A percentile compares a stretch with the other conserved stretches of the same genome.
phyloP scores from a whole-genome alignment of 2,888 invertebrate genomes.

The Papilio demoleus region DNA sequence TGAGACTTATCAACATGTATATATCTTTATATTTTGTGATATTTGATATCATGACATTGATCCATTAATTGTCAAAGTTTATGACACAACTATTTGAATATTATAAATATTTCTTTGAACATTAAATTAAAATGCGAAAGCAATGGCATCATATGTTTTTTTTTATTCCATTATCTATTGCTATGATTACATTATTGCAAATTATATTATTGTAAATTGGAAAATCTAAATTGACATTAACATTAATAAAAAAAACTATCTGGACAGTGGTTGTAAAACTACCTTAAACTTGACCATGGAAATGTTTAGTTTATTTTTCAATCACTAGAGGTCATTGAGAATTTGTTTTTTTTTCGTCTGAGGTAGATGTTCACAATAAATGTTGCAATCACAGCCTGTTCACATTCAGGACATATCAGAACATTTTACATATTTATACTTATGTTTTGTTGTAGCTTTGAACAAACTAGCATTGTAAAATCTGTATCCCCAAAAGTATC shows the following conservation, averaged over 20 bases:
- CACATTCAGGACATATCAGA: conserved; percentile 57
- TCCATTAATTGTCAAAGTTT: conserved; percentile 6
- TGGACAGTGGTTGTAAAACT: background rate
- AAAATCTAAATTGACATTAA: background rate
- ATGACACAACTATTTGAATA: background rate
- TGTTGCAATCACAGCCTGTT: conserved; percentile 81
- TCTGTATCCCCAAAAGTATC: conserved; percentile 18
- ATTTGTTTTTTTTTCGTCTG: conserved; percentile 76
- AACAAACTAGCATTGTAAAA: conserved; percentile 28
- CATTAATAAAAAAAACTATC: background rate
- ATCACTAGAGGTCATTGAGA: conserved; percentile 33
- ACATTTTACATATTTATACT: conserved; percentile 47
- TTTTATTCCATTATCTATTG: background rate
- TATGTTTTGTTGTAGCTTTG: background rate
- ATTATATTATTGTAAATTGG: background rate
- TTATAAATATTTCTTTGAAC: background rate
- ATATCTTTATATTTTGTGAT: conserved; percentile 13
- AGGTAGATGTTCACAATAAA: conserved; percentile 83
- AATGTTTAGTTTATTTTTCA: background rate
- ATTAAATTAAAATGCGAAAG: conserved; percentile 3
- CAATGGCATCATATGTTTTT: background rate
- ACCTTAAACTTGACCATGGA: background rate
- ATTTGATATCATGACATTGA: conserved; percentile 31
- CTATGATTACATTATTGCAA: background rate
- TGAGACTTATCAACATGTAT: background rate